phyloP scores from a whole-genome alignment of 2,113 vertebrate genomes.

The Nothoprocta pentlandii region DNA sequence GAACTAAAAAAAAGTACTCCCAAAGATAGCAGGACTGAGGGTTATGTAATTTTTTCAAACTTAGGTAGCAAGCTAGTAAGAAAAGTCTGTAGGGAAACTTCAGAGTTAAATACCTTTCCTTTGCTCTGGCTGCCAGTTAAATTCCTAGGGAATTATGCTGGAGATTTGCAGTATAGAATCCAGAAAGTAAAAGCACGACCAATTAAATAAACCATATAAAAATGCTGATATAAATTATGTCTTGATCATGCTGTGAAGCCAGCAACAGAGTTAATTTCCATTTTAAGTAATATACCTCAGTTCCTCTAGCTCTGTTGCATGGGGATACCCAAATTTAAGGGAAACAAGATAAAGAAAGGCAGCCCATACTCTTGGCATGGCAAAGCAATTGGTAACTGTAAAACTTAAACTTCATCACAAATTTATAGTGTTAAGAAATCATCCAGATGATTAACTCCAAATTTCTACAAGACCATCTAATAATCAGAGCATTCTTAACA shows the following conservation, averaged over 20 bases:
- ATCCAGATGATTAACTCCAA: conserved; percentile 47
- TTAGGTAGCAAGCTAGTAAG: not conserved
- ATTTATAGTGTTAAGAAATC: conserved; percentile 59
- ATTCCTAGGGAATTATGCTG: conserved; percentile 4
- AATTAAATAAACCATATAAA: conserved; percentile 40
- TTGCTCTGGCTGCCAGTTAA: not conserved
- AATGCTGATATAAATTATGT: not conserved
- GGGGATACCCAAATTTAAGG: not conserved
- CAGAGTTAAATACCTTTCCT: not conserved
- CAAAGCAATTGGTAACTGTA: not conserved
- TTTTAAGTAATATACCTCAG: not conserved
- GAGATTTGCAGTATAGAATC: not conserved
- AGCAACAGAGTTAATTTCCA: not conserved
- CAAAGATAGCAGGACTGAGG: not conserved
- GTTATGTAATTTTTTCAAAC: not conserved
- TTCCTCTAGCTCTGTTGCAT: not conserved
- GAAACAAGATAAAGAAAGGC: not conserved
- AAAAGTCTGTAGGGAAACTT: not conserved
- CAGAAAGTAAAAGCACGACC: not conserved
- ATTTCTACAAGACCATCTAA: not conserved
- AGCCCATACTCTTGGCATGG: conserved; percentile 16
- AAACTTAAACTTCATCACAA: conserved; percentile 22
- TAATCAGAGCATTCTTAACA: conserved; percentile 53
- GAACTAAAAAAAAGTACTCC: not conserved
- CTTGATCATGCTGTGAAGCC: conserved; percentile 8